Base-by-base conservation (phyloP, 2,113 vertebrate species). In the Haliaeetus leucogaster region DNA sequence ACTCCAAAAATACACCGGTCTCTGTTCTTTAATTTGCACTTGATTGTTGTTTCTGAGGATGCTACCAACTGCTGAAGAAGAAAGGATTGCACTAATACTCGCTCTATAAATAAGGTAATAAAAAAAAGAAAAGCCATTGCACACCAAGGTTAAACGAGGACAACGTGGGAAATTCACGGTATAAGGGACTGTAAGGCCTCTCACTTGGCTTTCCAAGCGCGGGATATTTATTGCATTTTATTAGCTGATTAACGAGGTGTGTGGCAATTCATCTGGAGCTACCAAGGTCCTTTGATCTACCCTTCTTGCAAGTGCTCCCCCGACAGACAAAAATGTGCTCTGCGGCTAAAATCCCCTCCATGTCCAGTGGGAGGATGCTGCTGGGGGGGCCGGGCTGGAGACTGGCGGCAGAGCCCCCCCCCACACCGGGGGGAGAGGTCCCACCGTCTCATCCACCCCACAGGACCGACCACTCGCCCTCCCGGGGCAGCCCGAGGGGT, bases 141-240 rank as follows among this genome's bases (percentile, higher is more conserved):
- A 70, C 23, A 87, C 52, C 30, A 68, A 95, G 95, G 96, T 94
- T 91, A 97, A 89, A 90, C 22, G 67, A 95, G 97, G 95, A 96
- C 86, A 91, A 58, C 1, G 0, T 19, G 19, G 77, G 91, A 96
- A 95, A 82, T 70, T 63, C 78, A 42, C 1, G 0, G 36, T 82
- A 13, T 65, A 65, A 89, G 66, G 63, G 55, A 87, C 70, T 70
- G 48, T 6, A 77, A 95, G 96, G 91, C 89, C 87, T 85, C 94
- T 92, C 78, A 20, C 86, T 85, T 80, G 83, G 81, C 95, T 93
- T 88, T 90, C 56, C 89, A 85, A 91, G 67, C 34, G 56, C 66
- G 82, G 78, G 53, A 80, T 91, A 94, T 85, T 89, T 62, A 65
- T 20, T 80, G 84, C 78, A 82, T 77, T 95, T 95, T 97, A 96